These are phyloP conservation scores for Eptatretus burgeri DNA, from an alignment of 2,113 vertebrate species.

Conservation along the genomic window DNA sequence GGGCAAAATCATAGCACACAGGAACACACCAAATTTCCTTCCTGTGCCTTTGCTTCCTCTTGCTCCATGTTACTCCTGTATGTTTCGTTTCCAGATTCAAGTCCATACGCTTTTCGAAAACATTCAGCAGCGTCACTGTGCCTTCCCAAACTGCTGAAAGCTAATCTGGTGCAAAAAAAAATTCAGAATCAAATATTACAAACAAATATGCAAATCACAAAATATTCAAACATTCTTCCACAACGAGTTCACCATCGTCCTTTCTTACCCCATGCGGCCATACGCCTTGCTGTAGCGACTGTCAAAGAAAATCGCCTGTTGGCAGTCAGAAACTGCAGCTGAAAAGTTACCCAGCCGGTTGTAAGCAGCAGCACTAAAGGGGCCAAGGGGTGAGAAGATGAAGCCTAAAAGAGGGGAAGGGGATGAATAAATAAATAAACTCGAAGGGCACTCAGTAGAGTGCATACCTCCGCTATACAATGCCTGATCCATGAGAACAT, in stretches of 20 bases:
- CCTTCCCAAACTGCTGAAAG: slow-evolving; percentile 64
- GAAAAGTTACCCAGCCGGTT: slow-evolving; percentile 75
- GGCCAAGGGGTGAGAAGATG: too few relatives aligned
- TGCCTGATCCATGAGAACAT: too few relatives aligned
- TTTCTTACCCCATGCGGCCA: slow-evolving; percentile 62
- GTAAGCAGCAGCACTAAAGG: slow-evolving; percentile 51
- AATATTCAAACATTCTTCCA: too few relatives aligned
- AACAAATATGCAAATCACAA: too few relatives aligned
- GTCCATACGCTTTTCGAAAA: slow-evolving; percentile 62
- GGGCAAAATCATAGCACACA: too few relatives aligned
- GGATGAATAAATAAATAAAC: too few relatives aligned
- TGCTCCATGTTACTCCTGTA: slow-evolving; percentile 79
- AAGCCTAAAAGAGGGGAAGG: too few relatives aligned
- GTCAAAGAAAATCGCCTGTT: slow-evolving; percentile 60
- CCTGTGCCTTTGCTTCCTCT: slow-evolving; percentile 44
- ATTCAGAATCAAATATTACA: too few relatives aligned
- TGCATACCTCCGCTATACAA: too few relatives aligned
- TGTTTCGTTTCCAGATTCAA: slow-evolving; percentile 72
- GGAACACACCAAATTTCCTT: slow-evolving; percentile 20
- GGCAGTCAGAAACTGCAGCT: slow-evolving; percentile 64
- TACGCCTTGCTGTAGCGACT: slow-evolving; percentile 87
- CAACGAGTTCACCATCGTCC: too few relatives aligned
- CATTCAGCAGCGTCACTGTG: slow-evolving; percentile 51
- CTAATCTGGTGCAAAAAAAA: slow-evolving; percentile 25
- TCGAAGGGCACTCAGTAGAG: too few relatives aligned